Evolutionary conservation across 2,797 vertebrate species (phyloP), one percentile per base, ranked within the genome.

Genomic region (Xerus rutilus): DNA sequence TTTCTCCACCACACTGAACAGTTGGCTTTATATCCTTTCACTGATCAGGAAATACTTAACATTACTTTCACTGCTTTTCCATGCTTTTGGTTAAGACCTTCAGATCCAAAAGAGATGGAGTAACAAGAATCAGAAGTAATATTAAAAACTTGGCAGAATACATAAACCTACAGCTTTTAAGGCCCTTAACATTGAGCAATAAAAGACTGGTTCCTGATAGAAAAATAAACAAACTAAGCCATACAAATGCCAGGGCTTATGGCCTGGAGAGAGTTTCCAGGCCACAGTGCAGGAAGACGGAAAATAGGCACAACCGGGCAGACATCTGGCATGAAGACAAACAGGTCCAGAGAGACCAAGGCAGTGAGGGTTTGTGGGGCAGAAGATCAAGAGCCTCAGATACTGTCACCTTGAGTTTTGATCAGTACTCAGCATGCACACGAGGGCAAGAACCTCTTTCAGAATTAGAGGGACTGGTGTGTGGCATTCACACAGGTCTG

Each of bases 101-200:
- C 43, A 73, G 43, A 91, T 78, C 15, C 59, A 95, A 95, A 90
- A 25, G 78, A 70, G 25, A 74, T 65, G 30, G 81, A 89, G n/a
- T 69, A 79, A 54, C 11, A 77, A 21, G 13, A 43, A 95, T 93
- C 35, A 70, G 70, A 93, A 91, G 59, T 78, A 89, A 25, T 11
- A 79, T 39, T 73, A 74, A 89, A 77, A 88, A 81, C 8, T 15
- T 78, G 47, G n/a, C 13, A 52, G 86, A 78, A 77, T 72, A 59
- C n/a, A 76, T 49, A 74, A 64, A 47, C 47, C 52, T 57, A 30
- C 76, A 54, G 10, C n/a, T 76, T 95, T 86, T 43, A 92, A 91
- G 86, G 62, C 4, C 73, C 28, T 35, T 30, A 54, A 52, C 13
- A 77, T 65, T 12, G 73, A 39, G 8, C 45, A 64, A 3, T 30